These are phyloP conservation scores for Barypeithes pellucidus DNA, from an alignment of 2,888 invertebrate species.

Conservation along the genomic window DNA sequence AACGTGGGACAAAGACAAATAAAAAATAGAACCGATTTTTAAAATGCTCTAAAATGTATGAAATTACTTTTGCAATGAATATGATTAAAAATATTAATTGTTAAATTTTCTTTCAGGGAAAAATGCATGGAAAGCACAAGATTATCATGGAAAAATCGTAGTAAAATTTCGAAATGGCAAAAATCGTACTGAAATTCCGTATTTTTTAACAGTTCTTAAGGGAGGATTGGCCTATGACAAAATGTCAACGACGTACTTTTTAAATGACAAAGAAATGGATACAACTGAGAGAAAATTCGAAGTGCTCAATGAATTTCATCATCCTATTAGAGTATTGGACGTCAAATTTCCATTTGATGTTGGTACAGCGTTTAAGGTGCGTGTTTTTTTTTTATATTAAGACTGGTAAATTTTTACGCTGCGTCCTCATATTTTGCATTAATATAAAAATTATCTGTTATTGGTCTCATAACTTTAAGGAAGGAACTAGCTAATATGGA, in stretches of 20 bases:
- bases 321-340: constrained; percentile 82
- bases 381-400: too few species aligned
- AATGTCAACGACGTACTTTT: constrained; percentile 72
- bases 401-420: too few species aligned
- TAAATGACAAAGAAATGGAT: constrained; percentile 64
- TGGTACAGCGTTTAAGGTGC: constrained; percentile 62
- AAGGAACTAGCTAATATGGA: too few species aligned
- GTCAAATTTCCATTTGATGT: constrained; percentile 78
- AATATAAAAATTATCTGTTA: too few species aligned
- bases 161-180: constrained; percentile 72
- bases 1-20: too few species aligned
- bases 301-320: constrained; percentile 82
- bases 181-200: constrained; percentile 76
- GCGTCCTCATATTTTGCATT: too few species aligned
- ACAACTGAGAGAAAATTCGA: constrained; percentile 71
- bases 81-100: constrained; percentile 17
- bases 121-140: constrained; percentile 72
- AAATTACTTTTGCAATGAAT: too few species aligned
- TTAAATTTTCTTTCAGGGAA: constrained; percentile 70
- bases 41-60: too few species aligned
- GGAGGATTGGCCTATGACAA: constrained; percentile 76
- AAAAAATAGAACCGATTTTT: too few species aligned
- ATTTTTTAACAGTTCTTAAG: constrained; percentile 75
- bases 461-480: too few species aligned
- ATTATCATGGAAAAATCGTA: constrained; percentile 74